phyloP scores from a whole-genome alignment of 2,888 invertebrate genomes.

The Plagodis dolabraria region DNA sequence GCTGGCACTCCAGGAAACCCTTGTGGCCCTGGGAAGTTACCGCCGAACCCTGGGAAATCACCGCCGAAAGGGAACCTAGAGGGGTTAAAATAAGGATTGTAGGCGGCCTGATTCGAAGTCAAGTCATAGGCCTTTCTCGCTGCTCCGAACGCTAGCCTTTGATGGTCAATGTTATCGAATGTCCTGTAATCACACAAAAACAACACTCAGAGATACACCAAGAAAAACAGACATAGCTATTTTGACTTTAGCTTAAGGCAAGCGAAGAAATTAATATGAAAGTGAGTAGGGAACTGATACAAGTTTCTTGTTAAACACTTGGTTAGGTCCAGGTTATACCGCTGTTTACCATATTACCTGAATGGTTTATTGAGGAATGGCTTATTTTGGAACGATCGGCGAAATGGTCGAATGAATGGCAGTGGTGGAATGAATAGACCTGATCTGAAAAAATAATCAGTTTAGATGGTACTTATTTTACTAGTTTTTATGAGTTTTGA shows the following conservation, averaged over 20 bases:
- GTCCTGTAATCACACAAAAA: slow-evolving; percentile 63
- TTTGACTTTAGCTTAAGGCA: slow-evolving; percentile 5
- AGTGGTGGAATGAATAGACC: slow-evolving; percentile 19
- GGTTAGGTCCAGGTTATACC: slow-evolving; percentile 8
- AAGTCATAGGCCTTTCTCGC: slow-evolving; percentile 73
- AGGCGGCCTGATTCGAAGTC: slow-evolving; percentile 64
- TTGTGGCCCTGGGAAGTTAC: slow-evolving; percentile 33
- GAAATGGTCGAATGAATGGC: slow-evolving; percentile 28
- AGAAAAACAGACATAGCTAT: slow-evolving; percentile 1
- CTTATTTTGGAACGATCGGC: slow-evolving; percentile 16
- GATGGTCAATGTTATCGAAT: slow-evolving; percentile 64
- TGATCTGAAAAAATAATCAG: slow-evolving; percentile 33
- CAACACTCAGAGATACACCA: slow-evolving; percentile 14
- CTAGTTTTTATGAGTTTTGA: neutral
- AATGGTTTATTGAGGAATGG: slow-evolving; percentile 7
- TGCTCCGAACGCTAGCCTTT: slow-evolving; percentile 65
- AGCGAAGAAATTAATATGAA: slow-evolving; percentile 22
- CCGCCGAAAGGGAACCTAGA: slow-evolving; percentile 53
- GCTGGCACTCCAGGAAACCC: slow-evolving; percentile 31
- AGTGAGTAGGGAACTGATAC: slow-evolving; percentile 12
- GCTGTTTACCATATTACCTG: slow-evolving; percentile 20
- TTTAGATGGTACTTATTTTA: slow-evolving; percentile 5
- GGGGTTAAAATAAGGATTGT: slow-evolving; percentile 58
- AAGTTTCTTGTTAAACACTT: slow-evolving; percentile 11
- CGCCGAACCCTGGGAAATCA: slow-evolving; percentile 28